Evolutionary conservation across 2,888 invertebrate genomes (phyloP).

Genomic region (Dysmachus trigonus): DNA sequence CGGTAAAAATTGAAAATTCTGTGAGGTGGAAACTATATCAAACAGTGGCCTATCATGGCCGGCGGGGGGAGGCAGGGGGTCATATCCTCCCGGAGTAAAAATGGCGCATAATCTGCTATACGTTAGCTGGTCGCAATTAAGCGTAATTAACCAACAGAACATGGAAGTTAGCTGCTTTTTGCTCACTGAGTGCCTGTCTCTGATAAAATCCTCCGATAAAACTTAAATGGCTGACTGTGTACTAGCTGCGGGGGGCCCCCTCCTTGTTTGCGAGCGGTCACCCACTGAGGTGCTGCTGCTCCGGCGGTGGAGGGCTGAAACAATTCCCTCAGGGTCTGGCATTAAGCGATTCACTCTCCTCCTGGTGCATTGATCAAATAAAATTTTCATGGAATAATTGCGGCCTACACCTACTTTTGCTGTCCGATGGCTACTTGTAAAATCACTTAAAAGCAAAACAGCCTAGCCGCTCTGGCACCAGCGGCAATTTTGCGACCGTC

Average conservation of each 20-base stretch:
- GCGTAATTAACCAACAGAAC: constrained; percentile 16
- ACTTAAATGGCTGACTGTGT: neutral
- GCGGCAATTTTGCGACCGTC: neutral
- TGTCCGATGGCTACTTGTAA: neutral
- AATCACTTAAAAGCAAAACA: neutral
- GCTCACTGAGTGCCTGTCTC: neutral
- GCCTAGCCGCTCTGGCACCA: neutral
- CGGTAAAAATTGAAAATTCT: neutral
- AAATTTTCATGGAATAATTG: neutral
- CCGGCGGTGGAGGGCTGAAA: neutral
- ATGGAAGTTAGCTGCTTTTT: constrained; percentile 18
- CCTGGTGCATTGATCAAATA: neutral
- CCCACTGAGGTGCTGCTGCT: neutral
- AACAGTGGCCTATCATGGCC: neutral
- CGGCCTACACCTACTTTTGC: neutral
- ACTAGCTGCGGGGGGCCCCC: neutral
- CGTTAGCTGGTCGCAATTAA: constrained; percentile 11
- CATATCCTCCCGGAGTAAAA: neutral
- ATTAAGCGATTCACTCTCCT: neutral
- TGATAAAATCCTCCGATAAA: constrained; percentile 10
- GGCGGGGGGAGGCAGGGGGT: neutral
- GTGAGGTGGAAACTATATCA: neutral
- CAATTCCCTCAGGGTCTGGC: neutral
- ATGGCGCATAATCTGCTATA: constrained; percentile 16
- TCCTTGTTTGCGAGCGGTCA: neutral